Evolutionary conservation across 2,797 vertebrate species (phyloP).

Genomic region (Danionella dracula): DNA sequence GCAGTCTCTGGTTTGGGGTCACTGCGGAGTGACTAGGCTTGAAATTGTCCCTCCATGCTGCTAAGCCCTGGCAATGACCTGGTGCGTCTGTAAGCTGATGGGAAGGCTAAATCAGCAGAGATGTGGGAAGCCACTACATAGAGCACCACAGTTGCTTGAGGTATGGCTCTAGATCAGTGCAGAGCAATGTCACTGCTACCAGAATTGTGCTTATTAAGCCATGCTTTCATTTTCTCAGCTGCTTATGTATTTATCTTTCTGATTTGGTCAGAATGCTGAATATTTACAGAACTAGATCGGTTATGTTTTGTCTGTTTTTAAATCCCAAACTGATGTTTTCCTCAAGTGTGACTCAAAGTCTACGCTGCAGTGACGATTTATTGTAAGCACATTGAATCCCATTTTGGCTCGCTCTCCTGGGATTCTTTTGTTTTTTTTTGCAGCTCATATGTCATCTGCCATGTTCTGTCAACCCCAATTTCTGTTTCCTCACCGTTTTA

Average conservation of each 20-base stretch:
- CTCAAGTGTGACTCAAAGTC: neutral
- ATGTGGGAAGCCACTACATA: neutral
- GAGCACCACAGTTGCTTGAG: neutral
- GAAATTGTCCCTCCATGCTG: constrained; percentile 32
- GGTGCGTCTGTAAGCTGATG: neutral
- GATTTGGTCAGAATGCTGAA: neutral
- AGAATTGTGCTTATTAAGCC: constrained; percentile 4
- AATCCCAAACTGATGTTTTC: neutral
- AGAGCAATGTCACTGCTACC: constrained; percentile 16
- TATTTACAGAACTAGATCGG: too few relatives aligned
- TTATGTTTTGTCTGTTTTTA: neutral
- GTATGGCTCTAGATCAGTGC: neutral
- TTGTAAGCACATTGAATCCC: constrained; percentile 31
- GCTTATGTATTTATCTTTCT: constrained; percentile 52
- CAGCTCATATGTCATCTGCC: constrained; percentile 41
- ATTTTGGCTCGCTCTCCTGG: constrained; percentile 30
- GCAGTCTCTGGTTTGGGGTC: constrained; percentile 30
- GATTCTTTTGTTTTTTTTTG: constrained; percentile 34
- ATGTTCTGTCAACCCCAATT: constrained; percentile 30
- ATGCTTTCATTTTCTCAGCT: constrained; percentile 41
- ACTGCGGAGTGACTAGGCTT: constrained; percentile 35
- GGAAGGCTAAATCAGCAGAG: constrained; percentile 18
- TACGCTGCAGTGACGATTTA: constrained; percentile 34
- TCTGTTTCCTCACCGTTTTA: constrained; percentile 33
- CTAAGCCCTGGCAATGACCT: constrained; percentile 23